phyloP scores from a whole-genome alignment of 2,888 invertebrate genomes.

The Ochropleura leucogaster region DNA sequence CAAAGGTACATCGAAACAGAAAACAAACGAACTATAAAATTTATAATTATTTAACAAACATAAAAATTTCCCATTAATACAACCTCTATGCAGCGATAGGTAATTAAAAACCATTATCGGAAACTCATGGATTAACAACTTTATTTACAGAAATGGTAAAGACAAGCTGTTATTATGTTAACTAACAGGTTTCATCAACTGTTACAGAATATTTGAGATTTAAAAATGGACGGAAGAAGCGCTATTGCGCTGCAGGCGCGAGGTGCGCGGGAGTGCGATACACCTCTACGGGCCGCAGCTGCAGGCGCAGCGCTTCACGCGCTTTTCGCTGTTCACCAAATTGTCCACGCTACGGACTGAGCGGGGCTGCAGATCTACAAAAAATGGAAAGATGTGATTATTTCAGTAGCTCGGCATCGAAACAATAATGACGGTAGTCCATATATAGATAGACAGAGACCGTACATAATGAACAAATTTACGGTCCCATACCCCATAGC shows the following conservation, averaged over 20 bases:
- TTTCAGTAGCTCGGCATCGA: neutral
- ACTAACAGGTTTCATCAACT: constrained; percentile 62
- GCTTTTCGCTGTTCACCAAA: constrained; percentile 90
- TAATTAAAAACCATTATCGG: constrained; percentile 78
- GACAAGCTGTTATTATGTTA: constrained; percentile 66
- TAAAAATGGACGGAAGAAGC: constrained; percentile 75
- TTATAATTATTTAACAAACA: constrained; percentile 78
- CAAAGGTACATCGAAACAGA: constrained; percentile 62
- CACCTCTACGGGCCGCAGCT: constrained; percentile 92
- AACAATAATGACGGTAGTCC: constrained; percentile 1
- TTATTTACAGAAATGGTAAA: constrained; percentile 82
- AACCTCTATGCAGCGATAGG: constrained; percentile 70
- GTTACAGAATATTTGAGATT: constrained; percentile 69
- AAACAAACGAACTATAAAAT: constrained; percentile 74
- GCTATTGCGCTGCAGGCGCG: constrained; percentile 34
- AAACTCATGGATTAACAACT: constrained; percentile 78
- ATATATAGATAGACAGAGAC: constrained; percentile 20
- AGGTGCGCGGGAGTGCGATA: constrained; percentile 40
- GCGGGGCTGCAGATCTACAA: constrained; percentile 95
- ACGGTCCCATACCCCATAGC: constrained; percentile 22
- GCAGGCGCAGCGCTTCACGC: constrained; percentile 94
- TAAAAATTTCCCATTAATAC: constrained; percentile 77
- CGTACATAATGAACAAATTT: constrained; percentile 21
- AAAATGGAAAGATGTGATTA: constrained; percentile 68
- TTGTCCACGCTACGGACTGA: constrained; percentile 91